Percentiles rank a stretch among this genome's conserved stretches.
phyloP scores from a whole-genome alignment of 1,140 invertebrate species.

The Metaphire vulgaris region DNA sequence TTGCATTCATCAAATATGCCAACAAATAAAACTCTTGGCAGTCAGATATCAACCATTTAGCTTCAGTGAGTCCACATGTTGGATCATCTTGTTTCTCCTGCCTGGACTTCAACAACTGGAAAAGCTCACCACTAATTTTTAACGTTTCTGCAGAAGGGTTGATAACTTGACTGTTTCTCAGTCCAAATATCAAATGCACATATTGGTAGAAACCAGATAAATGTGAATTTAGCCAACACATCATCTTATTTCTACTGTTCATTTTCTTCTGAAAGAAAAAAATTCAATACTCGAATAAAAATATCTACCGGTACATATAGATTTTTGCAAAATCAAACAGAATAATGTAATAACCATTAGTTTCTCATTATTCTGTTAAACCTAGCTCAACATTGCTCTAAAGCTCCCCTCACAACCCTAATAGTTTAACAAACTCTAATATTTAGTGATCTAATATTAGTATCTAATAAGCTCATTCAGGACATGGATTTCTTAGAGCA shows the following conservation, averaged over 20 bases:
- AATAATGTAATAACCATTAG: too few relatives aligned
- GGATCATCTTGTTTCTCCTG: not conserved
- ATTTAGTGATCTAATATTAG: too few relatives aligned
- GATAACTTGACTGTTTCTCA: not conserved
- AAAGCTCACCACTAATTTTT: constrained; percentile 1
- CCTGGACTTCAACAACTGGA: not conserved
- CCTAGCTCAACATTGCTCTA: too few relatives aligned
- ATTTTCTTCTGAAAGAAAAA: not conserved
- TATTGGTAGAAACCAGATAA: constrained; percentile 21
- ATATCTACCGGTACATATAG: too few relatives aligned
- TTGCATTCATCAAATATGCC: constrained; percentile 8
- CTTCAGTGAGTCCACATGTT: not conserved
- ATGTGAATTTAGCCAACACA: constrained; percentile 9
- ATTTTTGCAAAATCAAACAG: too few relatives aligned
- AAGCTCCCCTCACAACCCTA: too few relatives aligned
- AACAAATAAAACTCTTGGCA: constrained; percentile 22
- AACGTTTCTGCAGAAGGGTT: constrained; percentile 13
- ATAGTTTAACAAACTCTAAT: too few relatives aligned
- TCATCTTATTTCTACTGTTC: not conserved
- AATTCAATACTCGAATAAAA: not conserved
- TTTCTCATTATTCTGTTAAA: too few relatives aligned
- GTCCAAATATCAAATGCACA: constrained; percentile 14
- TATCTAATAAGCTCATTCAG: too few relatives aligned
- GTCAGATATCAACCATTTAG: not conserved
- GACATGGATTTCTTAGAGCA: too few relatives aligned